Evolutionary conservation across 2,797 vertebrate genomes (phyloP), one percentile per base, ranked within the genome.

Genomic region (Artibeus jamaicensis): DNA sequence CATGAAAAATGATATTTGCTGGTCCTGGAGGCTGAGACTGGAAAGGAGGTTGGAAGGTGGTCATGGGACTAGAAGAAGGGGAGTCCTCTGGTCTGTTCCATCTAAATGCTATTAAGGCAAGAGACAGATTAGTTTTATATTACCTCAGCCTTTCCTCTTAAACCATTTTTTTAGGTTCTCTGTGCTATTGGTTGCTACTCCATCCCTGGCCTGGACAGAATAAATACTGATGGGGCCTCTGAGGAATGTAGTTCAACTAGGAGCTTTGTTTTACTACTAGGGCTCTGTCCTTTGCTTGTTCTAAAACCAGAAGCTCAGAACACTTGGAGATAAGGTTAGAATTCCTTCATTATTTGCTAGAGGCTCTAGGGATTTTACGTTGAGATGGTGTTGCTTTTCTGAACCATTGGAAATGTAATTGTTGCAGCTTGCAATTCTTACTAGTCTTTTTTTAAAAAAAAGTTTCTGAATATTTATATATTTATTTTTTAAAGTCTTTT

Each of bases 361-460:
- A 84, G 3, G 18, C 46, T 48, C 22, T 86, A 34, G 67, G 2
- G 76, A 34, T 67, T 92, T 86, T 94, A 34, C 34, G 4, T 89
- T 85, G 86, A 85, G 67, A n/a, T 57, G 59, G 16, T 78, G 29
- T 62, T 87, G 39, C 73, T 90, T 57, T 95, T 86, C 42, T 95
- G 67, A 86, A 78, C 24, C 5, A 22, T 4, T 34, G 55, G 55
- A 67, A 70, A 93, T 44, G 73, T 87, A 82, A 84, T 55, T 82
- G 44, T 39, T 76, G 16, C 24, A 93, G 68, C 53, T 21, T 79
- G 21, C 15, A 37, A 19, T 55, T 76, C 39, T 92, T 57, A 57
- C 2, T 46, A 34, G 55, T 55, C 32, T 59, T 59, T 59, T 59
- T 55, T 53, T 22, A n/a, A 7, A 19, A 19, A 19, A 53, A 59